phyloP scores from a whole-genome alignment of 1,140 invertebrate genomes.

The Camponotus pennsylvanicus region DNA sequence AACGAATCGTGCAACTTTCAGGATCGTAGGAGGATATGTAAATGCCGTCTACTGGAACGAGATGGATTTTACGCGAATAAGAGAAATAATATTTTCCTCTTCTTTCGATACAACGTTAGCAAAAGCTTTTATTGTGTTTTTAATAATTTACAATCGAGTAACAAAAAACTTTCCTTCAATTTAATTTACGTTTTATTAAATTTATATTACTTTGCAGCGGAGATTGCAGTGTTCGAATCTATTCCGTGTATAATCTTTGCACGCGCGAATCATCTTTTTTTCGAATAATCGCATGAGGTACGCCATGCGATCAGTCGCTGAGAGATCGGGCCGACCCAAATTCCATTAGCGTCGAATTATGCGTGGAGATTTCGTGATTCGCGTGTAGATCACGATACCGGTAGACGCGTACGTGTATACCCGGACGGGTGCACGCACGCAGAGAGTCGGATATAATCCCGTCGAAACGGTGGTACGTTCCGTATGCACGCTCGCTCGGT shows the following conservation, averaged over 20 bases:
- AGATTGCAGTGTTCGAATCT: background rate
- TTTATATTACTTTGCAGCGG: background rate
- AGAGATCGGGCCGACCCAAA: conserved; percentile 67
- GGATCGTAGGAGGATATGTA: background rate
- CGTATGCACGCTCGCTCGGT: conserved; percentile 66
- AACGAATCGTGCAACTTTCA: conserved; percentile 1
- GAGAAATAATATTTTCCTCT: background rate
- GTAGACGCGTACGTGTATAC: conserved; percentile 53
- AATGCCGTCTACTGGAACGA: background rate
- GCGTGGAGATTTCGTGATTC: conserved; percentile 66
- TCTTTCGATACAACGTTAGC: background rate
- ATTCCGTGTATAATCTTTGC: background rate
- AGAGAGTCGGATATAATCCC: conserved; percentile 73
- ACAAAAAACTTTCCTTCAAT: background rate
- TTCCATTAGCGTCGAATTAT: conserved; percentile 72
- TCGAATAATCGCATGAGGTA: background rate
- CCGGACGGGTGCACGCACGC: conserved; percentile 64
- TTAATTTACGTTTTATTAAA: background rate
- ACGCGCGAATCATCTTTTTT: background rate
- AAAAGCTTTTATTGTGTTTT: background rate
- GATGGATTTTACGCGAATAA: background rate
- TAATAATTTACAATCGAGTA: background rate
- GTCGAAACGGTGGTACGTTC: conserved; percentile 69
- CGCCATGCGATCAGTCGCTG: background rate
- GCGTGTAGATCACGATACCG: conserved; percentile 72